Base-by-base conservation (phyloP, 2,888 invertebrate species). In the Drosophila austrosaltans region DNA sequence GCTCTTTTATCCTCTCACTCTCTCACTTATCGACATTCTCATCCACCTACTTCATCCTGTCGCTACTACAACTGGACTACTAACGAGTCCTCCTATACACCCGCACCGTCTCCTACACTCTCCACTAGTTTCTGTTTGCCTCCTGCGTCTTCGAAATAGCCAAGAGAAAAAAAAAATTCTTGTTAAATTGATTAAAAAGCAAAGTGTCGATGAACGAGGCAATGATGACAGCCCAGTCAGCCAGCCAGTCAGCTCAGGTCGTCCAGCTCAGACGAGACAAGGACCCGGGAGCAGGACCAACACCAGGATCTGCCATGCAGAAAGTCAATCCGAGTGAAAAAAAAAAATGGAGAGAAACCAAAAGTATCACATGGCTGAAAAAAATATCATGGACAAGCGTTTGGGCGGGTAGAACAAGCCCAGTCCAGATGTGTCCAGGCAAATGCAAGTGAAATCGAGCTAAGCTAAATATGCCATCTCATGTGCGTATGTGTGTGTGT, bases 141-240 rank as follows among this genome's bases (percentile, higher is more conserved):
- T 66, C 57, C 57, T 56, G 73, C 32, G 42, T 32, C 64, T 48
- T 28, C 42, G 8, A 54, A 28, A 40, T 54, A 10, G 53, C 58
- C 66, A 28, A 54, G 40, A 28, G 53, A 65, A 65, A 66, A 30
- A 53, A 82, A 80, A 78, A 48, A 48, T 25, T 25, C 10, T 84
- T 87, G 89, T 72, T 87, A 90, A 90, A 90, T 90, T 90, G 90
- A 90, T 90, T 90, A 90, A 87, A 90, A 87, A 86, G 86, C 84
- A 88, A 90, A 90, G 85, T 85, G 85, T 87, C 85, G 85, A 84
- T 89, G 85, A 85, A 84, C 80, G 89, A 86, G 85, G 81, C 89
- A 83, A 83, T 88, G 81, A 88, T 86, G 89, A 84, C 84, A 83
- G 89, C 88, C 48, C 71, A 56, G 60, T 40, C 39, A 25, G 53